Evolutionary conservation across 2,113 vertebrate species (phyloP).

Genomic region (Pterophyllum scalare): DNA sequence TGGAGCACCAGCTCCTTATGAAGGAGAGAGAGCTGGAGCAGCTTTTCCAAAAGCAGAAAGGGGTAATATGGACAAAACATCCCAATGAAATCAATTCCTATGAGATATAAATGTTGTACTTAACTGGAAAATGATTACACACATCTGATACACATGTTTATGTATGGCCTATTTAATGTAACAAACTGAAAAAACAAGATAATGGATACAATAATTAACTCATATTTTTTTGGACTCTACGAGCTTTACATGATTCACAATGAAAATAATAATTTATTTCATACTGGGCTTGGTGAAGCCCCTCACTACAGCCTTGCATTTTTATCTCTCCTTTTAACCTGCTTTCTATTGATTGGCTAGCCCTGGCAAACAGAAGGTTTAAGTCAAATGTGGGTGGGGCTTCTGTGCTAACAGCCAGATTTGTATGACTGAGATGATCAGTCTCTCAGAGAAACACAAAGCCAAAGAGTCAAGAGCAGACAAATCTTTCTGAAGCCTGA

Average conservation of each 20-base stretch:
- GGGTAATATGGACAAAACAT: constrained; percentile 46
- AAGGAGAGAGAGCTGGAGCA: constrained; percentile 91
- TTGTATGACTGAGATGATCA: background rate
- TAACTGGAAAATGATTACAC: background rate
- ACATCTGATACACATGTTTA: background rate
- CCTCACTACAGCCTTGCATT: background rate
- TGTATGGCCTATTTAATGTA: background rate
- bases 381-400: too few relatives aligned
- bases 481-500: too few relatives aligned
- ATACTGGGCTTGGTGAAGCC: background rate
- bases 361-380: background rate
- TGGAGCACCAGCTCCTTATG: constrained; percentile 83
- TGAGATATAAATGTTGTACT: background rate
- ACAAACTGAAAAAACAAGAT: too few relatives aligned
- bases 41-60: constrained; percentile 86
- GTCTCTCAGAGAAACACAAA: too few relatives aligned
- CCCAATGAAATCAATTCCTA: background rate
- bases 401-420: background rate
- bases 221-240: background rate
- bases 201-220: background rate
- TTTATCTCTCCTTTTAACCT: background rate
- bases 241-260: background rate
- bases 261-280: background rate
- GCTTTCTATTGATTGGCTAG: background rate
- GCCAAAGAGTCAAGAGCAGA: too few relatives aligned